Conservation (phyloP, 2,888 invertebrate genomes). For the Parascotia fuliginaria region DNA sequence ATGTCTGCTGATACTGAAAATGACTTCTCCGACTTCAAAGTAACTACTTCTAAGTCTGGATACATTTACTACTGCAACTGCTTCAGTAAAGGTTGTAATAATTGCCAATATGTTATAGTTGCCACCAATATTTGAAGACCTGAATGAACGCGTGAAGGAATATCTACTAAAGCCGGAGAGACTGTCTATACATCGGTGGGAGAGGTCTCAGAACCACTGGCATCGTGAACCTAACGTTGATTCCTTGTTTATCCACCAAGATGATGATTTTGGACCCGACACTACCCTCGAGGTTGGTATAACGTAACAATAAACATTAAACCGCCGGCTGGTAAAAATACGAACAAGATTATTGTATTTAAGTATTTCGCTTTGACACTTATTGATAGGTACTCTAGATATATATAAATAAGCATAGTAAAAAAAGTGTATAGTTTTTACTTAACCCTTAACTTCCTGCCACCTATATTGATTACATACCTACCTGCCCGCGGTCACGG, state of each 20-base stretch:
- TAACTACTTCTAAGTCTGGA: conserved; percentile 21
- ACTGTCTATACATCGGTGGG: conserved; percentile 90
- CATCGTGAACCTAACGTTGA: conserved; percentile 82
- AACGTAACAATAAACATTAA: too few species aligned
- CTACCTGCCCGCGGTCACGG: too few species aligned
- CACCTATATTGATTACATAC: too few species aligned
- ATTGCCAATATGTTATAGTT: conserved; percentile 61
- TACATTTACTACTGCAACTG: not conserved
- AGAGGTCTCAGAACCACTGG: conserved; percentile 89
- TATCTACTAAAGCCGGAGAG: conserved; percentile 89
- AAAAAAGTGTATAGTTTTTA: too few species aligned
- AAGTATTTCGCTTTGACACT: too few species aligned
- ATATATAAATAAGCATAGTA: too few species aligned
- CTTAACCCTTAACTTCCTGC: too few species aligned
- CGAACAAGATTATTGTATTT: too few species aligned
- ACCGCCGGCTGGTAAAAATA: not conserved
- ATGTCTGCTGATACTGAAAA: conserved; percentile 60
- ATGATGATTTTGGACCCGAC: conserved; percentile 67
- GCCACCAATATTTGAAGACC: conserved; percentile 89
- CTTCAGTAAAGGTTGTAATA: not conserved
- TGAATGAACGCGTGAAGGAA: conserved; percentile 87
- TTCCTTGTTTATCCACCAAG: conserved; percentile 79
- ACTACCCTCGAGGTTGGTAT: conserved; percentile 69
- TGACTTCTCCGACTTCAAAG: conserved; percentile 64
- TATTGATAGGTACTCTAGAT: too few species aligned